These are phyloP conservation scores for Papilio demoleus DNA, from an alignment of 2,888 invertebrate genomes.

Conservation along the genomic window DNA sequence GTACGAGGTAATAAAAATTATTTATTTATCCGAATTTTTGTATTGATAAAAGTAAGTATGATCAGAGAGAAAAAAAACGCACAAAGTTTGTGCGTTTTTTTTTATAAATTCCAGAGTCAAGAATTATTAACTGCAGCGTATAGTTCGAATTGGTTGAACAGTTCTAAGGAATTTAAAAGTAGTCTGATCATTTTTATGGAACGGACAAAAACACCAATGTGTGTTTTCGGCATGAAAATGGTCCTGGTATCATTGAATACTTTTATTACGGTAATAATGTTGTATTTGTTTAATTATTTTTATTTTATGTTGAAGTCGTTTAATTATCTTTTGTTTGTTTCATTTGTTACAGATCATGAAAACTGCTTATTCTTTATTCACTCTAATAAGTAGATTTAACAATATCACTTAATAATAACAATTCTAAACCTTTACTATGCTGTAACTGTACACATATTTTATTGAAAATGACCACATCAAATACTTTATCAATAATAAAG, in stretches of 20 bases:
- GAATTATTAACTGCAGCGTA: conserved; percentile 61
- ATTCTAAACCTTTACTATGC: no score
- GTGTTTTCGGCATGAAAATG: conserved; percentile 60
- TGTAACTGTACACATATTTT: no score
- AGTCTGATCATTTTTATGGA: conserved; percentile 60
- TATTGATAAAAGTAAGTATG: no score
- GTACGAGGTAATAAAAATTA: conserved; percentile 15
- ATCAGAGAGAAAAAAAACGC: no score
- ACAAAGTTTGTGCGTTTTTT: no score
- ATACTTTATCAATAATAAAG: not conserved
- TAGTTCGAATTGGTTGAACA: conserved; percentile 63
- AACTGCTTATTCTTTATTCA: conserved; percentile 70
- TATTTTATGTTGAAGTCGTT: not conserved
- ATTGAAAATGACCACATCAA: no score
- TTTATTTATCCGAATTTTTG: no score
- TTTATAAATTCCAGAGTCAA: conserved; percentile 62
- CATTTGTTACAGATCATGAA: conserved; percentile 67
- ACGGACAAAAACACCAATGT: conserved; percentile 58
- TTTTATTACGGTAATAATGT: conserved; percentile 47
- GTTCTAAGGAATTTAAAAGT: conserved; percentile 59
- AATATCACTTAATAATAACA: not conserved
- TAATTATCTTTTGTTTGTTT: not conserved
- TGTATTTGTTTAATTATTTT: not conserved
- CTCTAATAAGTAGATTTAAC: conserved; percentile 59
- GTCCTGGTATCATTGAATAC: conserved; percentile 64